Evolutionary conservation across 2,888 invertebrate genomes (phyloP), one percentile per base, ranked within the genome.

Genomic region (Glyphotaelius pellucidus): DNA sequence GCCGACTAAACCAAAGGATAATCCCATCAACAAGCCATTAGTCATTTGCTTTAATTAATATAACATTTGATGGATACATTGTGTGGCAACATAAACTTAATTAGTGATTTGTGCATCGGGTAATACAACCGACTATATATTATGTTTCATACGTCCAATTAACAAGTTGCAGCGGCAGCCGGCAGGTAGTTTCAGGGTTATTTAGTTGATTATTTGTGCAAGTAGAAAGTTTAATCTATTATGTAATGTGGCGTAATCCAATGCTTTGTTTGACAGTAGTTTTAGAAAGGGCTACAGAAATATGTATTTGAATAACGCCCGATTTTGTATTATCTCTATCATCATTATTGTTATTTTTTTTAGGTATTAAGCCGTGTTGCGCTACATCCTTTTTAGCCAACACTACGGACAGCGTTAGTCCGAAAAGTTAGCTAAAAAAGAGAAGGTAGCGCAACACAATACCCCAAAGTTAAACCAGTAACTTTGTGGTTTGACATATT

Each of bases 21-120:
- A 92, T 90, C 52, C 86, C 92, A 90, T 90, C 88, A 90, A n/a
- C n/a, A 52, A 25, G 52, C 90, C 92, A 90, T 92, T 92, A 92
- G 86, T 90, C 90, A 90, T 90, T 83, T 80, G 90, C 87, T 90
- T 92, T 92, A 92, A 92, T 92, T 92, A 92, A 90, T 86, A 92
- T 90, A 81, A 90, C 47, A 92, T 92, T 87, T 90, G 90, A 92
- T 81, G 47, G 90, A 42, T 67, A 83, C 83, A 90, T 83, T 86
- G 90, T 90, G 90, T n/a, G 86, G 89, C 25, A 32, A 80, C 92
- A 86, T 88, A 85, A 90, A 87, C 90, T 90, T 83, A 89, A 92
- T 90, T 90, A 90, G 81, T 90, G 92, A 92, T 90, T 90, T 83
- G 81, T 90, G 92, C 90, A 90, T 90, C 25, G 30, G 47, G 84